phyloP scores from a whole-genome alignment of 2,797 vertebrate species.

The Urocyon cinereoargenteus region DNA sequence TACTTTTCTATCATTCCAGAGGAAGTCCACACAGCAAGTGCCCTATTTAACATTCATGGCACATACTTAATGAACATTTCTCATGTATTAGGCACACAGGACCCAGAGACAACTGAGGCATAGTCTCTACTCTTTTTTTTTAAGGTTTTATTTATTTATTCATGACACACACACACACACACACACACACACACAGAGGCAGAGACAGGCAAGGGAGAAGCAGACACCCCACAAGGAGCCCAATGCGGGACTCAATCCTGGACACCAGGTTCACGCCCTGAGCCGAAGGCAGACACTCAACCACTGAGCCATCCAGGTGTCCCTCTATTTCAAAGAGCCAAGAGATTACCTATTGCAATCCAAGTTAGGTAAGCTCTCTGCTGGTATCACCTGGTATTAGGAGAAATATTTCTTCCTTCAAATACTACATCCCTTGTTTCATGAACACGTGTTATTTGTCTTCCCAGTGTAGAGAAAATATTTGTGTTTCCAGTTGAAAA shows the following conservation, averaged over 20 bases:
- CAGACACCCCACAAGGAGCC: too few relatives aligned
- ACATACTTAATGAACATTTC: background rate
- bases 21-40: background rate
- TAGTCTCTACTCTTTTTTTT: background rate
- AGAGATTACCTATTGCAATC: background rate
- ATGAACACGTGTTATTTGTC: conserved; percentile 10
- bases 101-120: background rate
- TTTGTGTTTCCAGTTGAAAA: conserved; percentile 37
- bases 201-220: too few relatives aligned
- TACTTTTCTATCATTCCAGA: background rate
- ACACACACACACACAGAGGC: too few relatives aligned
- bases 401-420: background rate
- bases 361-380: conserved; percentile 16
- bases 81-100: background rate
- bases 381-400: background rate
- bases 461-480: background rate
- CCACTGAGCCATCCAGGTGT: too few relatives aligned
- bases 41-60: background rate
- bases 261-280: too few relatives aligned
- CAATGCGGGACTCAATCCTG: too few relatives aligned
- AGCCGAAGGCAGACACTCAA: too few relatives aligned
- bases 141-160: too few relatives aligned
- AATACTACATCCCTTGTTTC: background rate
- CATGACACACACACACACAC: too few relatives aligned
- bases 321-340: background rate